Conservation (phyloP, 2,113 vertebrate genomes). For the Myotis lucifugus region DNA sequence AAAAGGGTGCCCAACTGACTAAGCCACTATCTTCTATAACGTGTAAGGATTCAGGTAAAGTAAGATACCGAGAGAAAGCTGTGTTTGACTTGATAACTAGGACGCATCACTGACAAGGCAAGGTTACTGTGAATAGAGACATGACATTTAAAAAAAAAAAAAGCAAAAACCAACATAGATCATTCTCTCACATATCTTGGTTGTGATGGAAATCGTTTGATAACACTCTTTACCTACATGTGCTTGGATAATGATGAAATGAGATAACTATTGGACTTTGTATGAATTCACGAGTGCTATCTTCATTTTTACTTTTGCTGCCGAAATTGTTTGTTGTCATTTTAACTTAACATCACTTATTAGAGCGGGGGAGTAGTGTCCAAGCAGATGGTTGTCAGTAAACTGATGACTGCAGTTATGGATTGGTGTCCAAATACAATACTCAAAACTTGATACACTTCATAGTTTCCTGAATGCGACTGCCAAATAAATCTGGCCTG, state of each 20-base stretch:
- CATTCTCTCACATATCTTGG: neutral
- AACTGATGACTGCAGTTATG: conserved; percentile 86
- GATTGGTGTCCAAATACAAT: conserved; percentile 88
- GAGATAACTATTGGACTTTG: conserved; percentile 42
- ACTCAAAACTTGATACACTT: conserved; percentile 86
- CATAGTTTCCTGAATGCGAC: conserved; percentile 83
- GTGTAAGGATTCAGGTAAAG: neutral
- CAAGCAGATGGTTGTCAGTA: conserved; percentile 88
- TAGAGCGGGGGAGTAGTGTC: conserved; percentile 83
- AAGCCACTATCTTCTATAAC: neutral
- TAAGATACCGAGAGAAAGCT: neutral
- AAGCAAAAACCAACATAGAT: neutral
- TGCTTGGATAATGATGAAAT: conserved; percentile 4
- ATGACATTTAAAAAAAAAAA: neutral
- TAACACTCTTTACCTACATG: neutral
- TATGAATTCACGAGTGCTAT: conserved; percentile 76
- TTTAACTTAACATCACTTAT: conserved; percentile 83
- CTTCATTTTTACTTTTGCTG: conserved; percentile 81
- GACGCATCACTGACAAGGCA: neutral
- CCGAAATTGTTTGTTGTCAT: conserved; percentile 83
- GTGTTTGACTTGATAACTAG: neutral
- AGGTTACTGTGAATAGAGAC: neutral
- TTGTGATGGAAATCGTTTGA: neutral
- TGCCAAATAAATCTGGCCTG: conserved; percentile 87
- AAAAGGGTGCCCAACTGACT: neutral